These are phyloP conservation scores for Eristalinus aeneus DNA, from an alignment of 2,888 invertebrate species.

Conservation along the genomic window DNA sequence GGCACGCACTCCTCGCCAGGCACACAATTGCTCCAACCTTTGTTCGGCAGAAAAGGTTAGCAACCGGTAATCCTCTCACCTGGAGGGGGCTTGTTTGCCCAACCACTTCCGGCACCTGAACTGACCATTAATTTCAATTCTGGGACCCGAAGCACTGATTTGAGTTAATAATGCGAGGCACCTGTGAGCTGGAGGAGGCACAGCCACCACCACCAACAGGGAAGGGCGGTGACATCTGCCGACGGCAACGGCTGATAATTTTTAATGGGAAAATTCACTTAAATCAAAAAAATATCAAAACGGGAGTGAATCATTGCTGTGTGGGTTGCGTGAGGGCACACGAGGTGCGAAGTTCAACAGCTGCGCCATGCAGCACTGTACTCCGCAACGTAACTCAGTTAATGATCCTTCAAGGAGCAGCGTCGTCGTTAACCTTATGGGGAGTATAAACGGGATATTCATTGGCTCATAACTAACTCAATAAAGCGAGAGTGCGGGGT, in stretches of 20 bases:
- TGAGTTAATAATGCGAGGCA: neutral
- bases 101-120: neutral
- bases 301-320: neutral
- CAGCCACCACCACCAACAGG: neutral
- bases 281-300: neutral
- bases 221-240: neutral
- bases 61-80: neutral
- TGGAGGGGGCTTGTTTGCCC: neutral
- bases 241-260: neutral
- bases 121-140: neutral
- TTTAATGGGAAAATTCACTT: neutral
- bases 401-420: slow-evolving; percentile 1
- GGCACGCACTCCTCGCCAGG: neutral
- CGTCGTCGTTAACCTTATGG: slow-evolving; percentile 20
- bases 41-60: neutral
- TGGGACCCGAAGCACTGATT: neutral
- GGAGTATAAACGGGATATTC: slow-evolving; percentile 20
- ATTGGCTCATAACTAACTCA: slow-evolving; percentile 31
- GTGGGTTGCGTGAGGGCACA: neutral
- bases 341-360: neutral
- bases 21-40: neutral
- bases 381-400: neutral
- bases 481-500: neutral
- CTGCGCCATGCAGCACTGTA: neutral
- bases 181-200: neutral